Evolutionary conservation across 2,888 invertebrate genomes (phyloP).

Genomic region (Pachydiplax longipennis): DNA sequence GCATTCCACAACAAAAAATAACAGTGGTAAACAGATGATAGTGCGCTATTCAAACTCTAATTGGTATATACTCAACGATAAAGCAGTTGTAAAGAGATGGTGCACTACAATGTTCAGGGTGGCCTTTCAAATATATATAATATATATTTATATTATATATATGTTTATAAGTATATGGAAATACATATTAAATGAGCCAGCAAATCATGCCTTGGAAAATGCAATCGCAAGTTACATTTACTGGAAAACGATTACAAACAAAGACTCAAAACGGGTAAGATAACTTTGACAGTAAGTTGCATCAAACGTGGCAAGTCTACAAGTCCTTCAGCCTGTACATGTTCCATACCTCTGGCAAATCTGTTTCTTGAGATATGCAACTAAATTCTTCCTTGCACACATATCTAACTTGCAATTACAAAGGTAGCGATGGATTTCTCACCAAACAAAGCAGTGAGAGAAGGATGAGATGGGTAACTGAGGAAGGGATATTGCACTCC

Average conservation of each 20-base stretch:
- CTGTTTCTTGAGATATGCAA: conserved; percentile 8
- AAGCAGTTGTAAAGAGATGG: conserved; percentile 37
- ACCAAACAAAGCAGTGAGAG: conserved; percentile 40
- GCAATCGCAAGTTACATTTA: conserved; percentile 44
- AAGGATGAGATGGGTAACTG: conserved; percentile 8
- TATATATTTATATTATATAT: conserved; percentile 10
- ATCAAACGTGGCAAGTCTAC: too few species aligned
- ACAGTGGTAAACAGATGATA: conserved; percentile 41
- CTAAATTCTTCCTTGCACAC: conserved; percentile 26
- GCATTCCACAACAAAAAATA: conserved; percentile 44
- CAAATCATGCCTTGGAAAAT: conserved; percentile 42
- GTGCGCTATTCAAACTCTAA: conserved; percentile 42
- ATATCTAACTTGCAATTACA: conserved; percentile 43
- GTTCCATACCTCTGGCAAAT: conserved; percentile 25
- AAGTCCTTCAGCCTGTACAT: neutral
- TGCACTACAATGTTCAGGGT: conserved; percentile 37
- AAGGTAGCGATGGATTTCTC: conserved; percentile 30
- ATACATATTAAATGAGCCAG: conserved; percentile 38
- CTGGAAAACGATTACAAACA: neutral
- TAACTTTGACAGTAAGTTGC: neutral
- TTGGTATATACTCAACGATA: conserved; percentile 43
- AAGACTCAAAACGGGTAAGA: conserved; percentile 7
- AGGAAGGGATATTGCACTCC: conserved; percentile 21
- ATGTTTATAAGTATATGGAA: neutral
- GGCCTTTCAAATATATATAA: conserved; percentile 30